Evolutionary conservation across 2,113 vertebrate species (phyloP), one percentile per base, ranked within the genome.

Genomic region (Geothlypis trichas): DNA sequence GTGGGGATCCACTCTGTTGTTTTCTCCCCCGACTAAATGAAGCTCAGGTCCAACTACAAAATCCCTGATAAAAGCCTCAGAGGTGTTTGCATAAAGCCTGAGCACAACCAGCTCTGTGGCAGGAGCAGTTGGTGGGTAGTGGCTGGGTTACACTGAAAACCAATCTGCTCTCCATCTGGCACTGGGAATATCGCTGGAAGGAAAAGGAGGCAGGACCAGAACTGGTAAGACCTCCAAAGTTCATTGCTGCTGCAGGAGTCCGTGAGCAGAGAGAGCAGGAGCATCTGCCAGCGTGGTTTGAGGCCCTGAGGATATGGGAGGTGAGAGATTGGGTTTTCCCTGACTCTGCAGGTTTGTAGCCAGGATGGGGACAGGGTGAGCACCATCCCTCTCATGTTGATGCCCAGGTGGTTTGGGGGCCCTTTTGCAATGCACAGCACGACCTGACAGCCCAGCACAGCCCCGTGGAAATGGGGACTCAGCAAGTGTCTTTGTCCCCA

Each of bases 241-340:
- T 57, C 19, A 9, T 39, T 30, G 57, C 24, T 89, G 51, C 51
- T 37, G 4, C 33, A 21, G 15, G 24, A n/a, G 21, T 20, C 51
- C 69, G 14, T 2, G 6, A n/a, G 5, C 5, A 61, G 69, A 47
- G 49, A 55, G 57, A 73, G 35, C 0, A 0, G 35, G 30, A 80
- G 39, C 33, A 61, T 13, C 65, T 44, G 63, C 13, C 52, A 23
- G 10, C 1, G 0, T 5, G 13, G 39, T 66, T 31, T 66, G 65
- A 61, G 35, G 75, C 24, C n/a, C 37, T 39, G 37, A 39, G 69
- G 63, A 46, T 33, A 9, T 1, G 6, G n/a, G 49, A 74, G 72
- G 35, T 71, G 67, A 58, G 42, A 68, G 2, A 20, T 15, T 31
- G 71, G 62, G 15, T 7, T 86, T 35, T 71, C 52, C 62, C 44